phyloP scores from a whole-genome alignment of 1,140 invertebrate species.

The Euglossa dilemma region DNA sequence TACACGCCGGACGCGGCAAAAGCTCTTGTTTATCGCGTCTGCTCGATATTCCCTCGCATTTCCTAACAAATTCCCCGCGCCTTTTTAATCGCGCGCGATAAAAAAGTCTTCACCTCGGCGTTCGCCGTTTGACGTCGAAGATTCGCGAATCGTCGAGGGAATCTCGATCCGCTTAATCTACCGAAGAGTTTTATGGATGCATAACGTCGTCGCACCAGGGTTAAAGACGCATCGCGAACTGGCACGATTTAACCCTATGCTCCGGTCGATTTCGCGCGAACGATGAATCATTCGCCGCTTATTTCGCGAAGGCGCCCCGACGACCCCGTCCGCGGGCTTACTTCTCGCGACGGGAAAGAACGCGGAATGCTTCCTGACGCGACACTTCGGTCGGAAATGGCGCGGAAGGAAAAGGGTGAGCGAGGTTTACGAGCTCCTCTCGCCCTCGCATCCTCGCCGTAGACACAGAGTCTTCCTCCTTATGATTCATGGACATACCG shows the following conservation, averaged over 20 bases:
- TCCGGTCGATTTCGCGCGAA: conserved; percentile 30
- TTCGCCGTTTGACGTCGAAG: neutral
- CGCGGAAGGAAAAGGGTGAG: conserved; percentile 59
- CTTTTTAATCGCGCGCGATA: too few relatives aligned
- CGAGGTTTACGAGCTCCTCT: conserved; percentile 56
- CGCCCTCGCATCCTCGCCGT: conserved; percentile 9
- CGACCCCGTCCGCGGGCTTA: neutral
- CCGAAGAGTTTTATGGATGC: too few relatives aligned
- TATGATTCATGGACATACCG: conserved; percentile 64
- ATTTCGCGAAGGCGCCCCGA: conserved; percentile 13
- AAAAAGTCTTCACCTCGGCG: too few relatives aligned
- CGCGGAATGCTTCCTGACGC: conserved; percentile 62
- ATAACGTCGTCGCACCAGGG: neutral
- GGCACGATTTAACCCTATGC: conserved; percentile 51
- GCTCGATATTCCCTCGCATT: neutral
- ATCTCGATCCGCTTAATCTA: too few relatives aligned
- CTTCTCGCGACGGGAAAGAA: conserved; percentile 10
- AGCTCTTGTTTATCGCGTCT: neutral
- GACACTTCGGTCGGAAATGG: conserved; percentile 71
- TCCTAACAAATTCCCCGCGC: neutral
- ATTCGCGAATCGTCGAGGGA: too few relatives aligned
- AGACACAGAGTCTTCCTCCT: conserved; percentile 29
- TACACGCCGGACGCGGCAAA: neutral
- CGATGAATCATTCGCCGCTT: conserved; percentile 57
- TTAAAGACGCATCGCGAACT: conserved; percentile 28